Percentiles rank a stretch among this genome's conserved stretches.
phyloP scores from a whole-genome alignment of 1,140 invertebrate genomes.

The Cherax destructor region DNA sequence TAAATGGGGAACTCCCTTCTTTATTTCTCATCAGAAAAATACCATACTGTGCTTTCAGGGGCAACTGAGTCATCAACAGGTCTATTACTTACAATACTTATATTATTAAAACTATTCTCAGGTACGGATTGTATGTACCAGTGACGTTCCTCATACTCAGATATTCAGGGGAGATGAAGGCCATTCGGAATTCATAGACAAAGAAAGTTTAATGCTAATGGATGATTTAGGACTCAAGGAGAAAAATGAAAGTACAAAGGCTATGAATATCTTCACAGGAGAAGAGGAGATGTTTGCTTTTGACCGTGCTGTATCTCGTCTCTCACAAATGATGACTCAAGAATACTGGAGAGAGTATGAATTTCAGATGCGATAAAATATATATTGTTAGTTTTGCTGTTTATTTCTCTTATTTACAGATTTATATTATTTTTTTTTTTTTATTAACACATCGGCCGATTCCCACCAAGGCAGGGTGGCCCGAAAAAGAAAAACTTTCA shows the following conservation, averaged over 20 bases:
- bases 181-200: constrained; percentile 72
- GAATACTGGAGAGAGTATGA: constrained; percentile 69
- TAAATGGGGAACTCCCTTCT: too few relatives aligned
- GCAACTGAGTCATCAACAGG: too few relatives aligned
- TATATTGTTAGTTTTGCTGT: not conserved
- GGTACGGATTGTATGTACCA: constrained; percentile 86
- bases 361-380: constrained; percentile 27
- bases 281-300: constrained; percentile 98
- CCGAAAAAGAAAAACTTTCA: too few relatives aligned
- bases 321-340: constrained; percentile 86
- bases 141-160: constrained; percentile 83
- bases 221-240: constrained; percentile 91
- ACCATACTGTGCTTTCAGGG: too few relatives aligned
- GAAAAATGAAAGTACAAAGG: constrained; percentile 75
- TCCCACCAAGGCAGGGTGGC: too few relatives aligned
- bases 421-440: too few relatives aligned
- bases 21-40: too few relatives aligned
- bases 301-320: constrained; percentile 92
- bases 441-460: too few relatives aligned
- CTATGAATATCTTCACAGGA: constrained; percentile 91
- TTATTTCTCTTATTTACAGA: too few relatives aligned
- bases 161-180: constrained; percentile 82
- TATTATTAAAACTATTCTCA: constrained; percentile 9
- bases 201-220: constrained; percentile 91
- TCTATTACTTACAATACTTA: too few relatives aligned